Conservation (phyloP, 2,888 invertebrate genomes). For the Chloroclystis v-ata region DNA sequence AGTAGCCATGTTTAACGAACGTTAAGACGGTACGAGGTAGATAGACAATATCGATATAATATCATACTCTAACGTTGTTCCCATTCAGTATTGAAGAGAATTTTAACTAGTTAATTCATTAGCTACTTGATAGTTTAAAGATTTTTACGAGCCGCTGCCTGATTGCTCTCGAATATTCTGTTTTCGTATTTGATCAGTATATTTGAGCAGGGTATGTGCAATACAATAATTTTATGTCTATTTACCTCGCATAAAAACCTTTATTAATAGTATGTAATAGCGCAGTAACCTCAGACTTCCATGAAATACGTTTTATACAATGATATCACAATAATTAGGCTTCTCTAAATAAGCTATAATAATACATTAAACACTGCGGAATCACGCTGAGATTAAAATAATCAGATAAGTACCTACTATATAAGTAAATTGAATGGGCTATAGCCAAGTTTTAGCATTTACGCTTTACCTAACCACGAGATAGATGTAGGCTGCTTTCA, state of each 20-base stretch:
- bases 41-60: constrained; percentile 27
- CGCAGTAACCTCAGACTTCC: constrained; percentile 53
- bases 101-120: constrained; percentile 21
- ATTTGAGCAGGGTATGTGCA: constrained; percentile 12
- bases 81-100: constrained; percentile 22
- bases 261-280: constrained; percentile 27
- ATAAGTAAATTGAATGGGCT: constrained; percentile 26
- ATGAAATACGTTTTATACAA: constrained; percentile 51
- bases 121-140: constrained; percentile 15
- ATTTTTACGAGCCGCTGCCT: constrained; percentile 10
- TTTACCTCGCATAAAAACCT: constrained; percentile 28
- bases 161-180: constrained; percentile 6
- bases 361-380: constrained; percentile 23
- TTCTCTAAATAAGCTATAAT: constrained; percentile 26
- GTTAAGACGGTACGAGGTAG: constrained; percentile 26
- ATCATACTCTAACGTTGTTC: constrained; percentile 20
- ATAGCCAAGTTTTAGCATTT: constrained; percentile 30
- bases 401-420: constrained; percentile 4
- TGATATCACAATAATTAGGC: constrained; percentile 45
- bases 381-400: constrained; percentile 30
- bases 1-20: constrained; percentile 29
- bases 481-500: constrained; percentile 32
- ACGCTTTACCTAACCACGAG: constrained; percentile 31
- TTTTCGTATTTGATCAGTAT: constrained; percentile 11
- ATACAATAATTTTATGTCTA: constrained; percentile 27